Percentiles rank a stretch among this genome's conserved stretches.
These are phyloP conservation scores for Riptortus pedestris DNA, from an alignment of 1,140 invertebrate genomes.

Conservation along the genomic window DNA sequence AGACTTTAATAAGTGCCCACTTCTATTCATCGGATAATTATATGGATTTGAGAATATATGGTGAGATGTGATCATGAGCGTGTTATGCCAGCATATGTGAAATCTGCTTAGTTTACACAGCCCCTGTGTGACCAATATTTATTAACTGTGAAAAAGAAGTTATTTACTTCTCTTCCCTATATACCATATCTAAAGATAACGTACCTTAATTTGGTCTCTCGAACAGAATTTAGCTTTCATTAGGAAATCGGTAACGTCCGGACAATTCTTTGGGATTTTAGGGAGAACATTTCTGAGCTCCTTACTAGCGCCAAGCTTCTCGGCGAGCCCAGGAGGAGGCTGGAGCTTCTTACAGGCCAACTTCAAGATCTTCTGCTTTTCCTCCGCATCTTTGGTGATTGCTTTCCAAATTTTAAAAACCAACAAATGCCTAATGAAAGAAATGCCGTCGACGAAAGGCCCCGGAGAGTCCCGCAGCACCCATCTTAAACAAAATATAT, in stretches of 20 bases:
- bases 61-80: too few relatives aligned
- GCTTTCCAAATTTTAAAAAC: conserved; percentile 33
- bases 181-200: too few relatives aligned
- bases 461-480: conserved; percentile 22
- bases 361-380: conserved; percentile 25
- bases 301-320: conserved; percentile 7
- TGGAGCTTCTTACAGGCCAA: conserved; percentile 26
- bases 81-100: too few relatives aligned
- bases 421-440: conserved; percentile 31
- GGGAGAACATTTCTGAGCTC: conserved; percentile 17
- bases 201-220: conserved; percentile 21
- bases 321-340: conserved; percentile 22
- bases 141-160: too few relatives aligned
- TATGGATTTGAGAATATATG: too few relatives aligned
- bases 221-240: conserved; percentile 26
- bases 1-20: too few relatives aligned
- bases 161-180: too few relatives aligned
- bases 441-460: conserved; percentile 17
- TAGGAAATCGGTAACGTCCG: conserved; percentile 23
- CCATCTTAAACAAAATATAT: neutral
- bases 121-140: too few relatives aligned
- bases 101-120: too few relatives aligned
- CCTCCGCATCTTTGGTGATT: conserved; percentile 20
- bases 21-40: too few relatives aligned
- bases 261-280: conserved; percentile 17